Conservation (phyloP, 2,797 vertebrate species). For the Artibeus jamaicensis region DNA sequence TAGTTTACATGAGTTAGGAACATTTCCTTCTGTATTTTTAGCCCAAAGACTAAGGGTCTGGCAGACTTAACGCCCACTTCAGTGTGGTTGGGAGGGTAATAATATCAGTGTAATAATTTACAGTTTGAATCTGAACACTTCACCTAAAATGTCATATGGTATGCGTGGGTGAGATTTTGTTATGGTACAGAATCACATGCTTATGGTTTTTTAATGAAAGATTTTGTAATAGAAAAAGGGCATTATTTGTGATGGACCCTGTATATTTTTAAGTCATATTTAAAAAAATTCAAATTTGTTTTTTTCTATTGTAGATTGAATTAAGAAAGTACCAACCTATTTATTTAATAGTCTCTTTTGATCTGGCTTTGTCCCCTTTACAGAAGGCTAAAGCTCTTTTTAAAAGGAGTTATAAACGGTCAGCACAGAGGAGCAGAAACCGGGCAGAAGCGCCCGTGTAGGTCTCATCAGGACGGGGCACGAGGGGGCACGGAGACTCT, state of each 20-base stretch:
- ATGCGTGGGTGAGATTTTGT: too few relatives aligned
- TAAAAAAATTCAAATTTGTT: background rate
- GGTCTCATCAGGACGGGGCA: background rate
- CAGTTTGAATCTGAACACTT: too few relatives aligned
- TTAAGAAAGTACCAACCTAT: slow-evolving; percentile 29
- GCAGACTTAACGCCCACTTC: background rate
- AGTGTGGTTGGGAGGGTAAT: too few relatives aligned
- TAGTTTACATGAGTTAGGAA: background rate
- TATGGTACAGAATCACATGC: too few relatives aligned
- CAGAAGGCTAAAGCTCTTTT: background rate
- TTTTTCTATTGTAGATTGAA: background rate
- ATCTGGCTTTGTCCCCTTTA: background rate
- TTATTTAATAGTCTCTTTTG: background rate
- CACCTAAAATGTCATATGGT: too few relatives aligned
- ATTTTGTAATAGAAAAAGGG: too few relatives aligned
- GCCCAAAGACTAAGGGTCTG: background rate
- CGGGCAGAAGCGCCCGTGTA: background rate
- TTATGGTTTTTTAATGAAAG: too few relatives aligned
- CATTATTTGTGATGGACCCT: too few relatives aligned
- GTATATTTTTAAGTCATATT: background rate
- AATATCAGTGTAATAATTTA: too few relatives aligned
- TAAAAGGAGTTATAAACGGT: background rate
- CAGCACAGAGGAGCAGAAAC: background rate
- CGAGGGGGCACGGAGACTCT: background rate
- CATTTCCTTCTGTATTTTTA: background rate